Percentiles rank a stretch among this genome's conserved stretches.
These are phyloP conservation scores for Parascotia fuliginaria DNA, from an alignment of 2,888 invertebrate genomes.

Conservation along the genomic window DNA sequence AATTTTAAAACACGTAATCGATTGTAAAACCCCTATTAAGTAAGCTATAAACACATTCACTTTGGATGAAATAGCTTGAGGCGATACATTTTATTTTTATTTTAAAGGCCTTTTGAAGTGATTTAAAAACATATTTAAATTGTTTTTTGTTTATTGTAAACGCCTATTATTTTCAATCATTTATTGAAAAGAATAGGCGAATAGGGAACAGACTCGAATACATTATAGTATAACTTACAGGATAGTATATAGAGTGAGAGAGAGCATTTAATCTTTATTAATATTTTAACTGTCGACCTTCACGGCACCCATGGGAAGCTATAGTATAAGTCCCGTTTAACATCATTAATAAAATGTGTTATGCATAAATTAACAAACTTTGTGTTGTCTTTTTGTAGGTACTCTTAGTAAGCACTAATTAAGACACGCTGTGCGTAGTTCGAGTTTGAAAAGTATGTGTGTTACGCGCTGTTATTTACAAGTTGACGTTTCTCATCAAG, in stretches of 20 bases:
- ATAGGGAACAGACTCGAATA: no score
- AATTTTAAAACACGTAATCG: conserved; percentile 23
- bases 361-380: background rate
- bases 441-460: no score
- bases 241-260: no score
- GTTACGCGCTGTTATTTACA: no score
- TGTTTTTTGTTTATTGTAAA: no score
- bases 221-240: no score
- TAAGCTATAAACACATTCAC: conserved; percentile 7
- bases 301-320: background rate
- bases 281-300: background rate
- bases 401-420: background rate
- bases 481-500: no score
- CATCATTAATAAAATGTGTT: background rate
- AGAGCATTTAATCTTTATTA: background rate
- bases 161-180: no score
- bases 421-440: background rate
- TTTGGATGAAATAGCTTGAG: background rate
- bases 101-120: no score
- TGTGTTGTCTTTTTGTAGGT: background rate
- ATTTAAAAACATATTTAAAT: no score
- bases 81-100: background rate
- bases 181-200: no score
- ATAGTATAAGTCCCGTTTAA: background rate
- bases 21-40: conserved; percentile 17